Base-by-base conservation (phyloP, 1,140 invertebrate genomes). In the Heliconius hewitsoni region DNA sequence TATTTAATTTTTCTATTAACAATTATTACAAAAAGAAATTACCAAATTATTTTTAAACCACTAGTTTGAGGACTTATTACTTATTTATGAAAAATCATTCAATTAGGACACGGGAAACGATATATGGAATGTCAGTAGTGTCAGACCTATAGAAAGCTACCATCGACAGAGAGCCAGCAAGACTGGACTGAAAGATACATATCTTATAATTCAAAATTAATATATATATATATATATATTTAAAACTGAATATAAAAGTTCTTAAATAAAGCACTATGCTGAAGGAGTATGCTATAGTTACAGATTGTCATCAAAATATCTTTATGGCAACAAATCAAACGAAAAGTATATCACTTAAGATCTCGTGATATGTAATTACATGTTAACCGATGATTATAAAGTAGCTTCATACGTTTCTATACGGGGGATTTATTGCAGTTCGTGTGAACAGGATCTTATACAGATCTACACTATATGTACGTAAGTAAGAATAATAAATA, bases 391-490 rank as follows among this genome's bases (percentile, higher is more conserved):
- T 23, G 9, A 66, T 66, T 66, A 66, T 66, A 66, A 66, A 66
- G 60, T 66, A 66, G 60, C 60, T 30, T 30, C 60, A 66, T 66
- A 66, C 23, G 60, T 16, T 66, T 66, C 60, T 66, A 30, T 66
- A 66, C 5, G 60, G 27, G 23, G 60, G 60, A 66, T 66, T 66
- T 66, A 66, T 66, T 27, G 60, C 60, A 23, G 1, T 27, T 66
- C 60, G 60, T 66, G 60, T 66, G 60, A 66, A 66, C n/a, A 66
- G 60, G 60, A 66, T 66, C 60, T 66, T 66, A 66, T 66, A 66
- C n/a, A 30, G 60, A 66, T 66, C 8, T 60, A 23, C 57, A n/a
- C 18, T 55, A 55, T 6, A n/a, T 3, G 0, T 57, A 57, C 19
- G 2, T 9, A n/a, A n/a, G 8, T 11, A 11, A 23, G 55, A 57